Evolutionary conservation across 2,113 vertebrate species (phyloP).

Genomic region (Ranitomeya imitator): DNA sequence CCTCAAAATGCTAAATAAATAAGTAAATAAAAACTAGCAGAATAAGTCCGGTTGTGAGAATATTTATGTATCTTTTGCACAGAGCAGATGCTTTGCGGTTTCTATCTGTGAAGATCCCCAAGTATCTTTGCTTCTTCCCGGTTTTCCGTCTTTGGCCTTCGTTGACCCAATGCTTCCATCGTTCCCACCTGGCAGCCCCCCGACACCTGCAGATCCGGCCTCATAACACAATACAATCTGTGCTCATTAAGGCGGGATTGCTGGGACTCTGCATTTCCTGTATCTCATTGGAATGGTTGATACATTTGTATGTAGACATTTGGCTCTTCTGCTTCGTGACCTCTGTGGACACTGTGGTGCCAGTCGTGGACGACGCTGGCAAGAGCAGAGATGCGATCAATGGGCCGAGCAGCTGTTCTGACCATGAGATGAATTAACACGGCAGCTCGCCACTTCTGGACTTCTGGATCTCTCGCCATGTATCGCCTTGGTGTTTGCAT

Average conservation of each 20-base stretch:
- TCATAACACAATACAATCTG: conserved; percentile 12
- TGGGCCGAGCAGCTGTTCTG: not conserved
- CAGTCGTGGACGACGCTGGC: not conserved
- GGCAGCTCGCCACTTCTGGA: not conserved
- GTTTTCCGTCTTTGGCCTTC: not conserved
- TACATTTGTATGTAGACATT: not conserved
- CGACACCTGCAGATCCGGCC: not conserved
- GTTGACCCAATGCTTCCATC: not conserved
- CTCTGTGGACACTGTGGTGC: not conserved
- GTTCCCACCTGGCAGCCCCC: not conserved
- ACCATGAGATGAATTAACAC: not conserved
- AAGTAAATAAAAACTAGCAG: too few species aligned
- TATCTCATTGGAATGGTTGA: not conserved
- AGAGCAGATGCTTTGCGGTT: not conserved
- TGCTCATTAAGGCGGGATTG: not conserved
- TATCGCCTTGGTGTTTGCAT: not conserved
- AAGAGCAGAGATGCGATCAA: not conserved
- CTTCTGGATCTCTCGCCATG: not conserved
- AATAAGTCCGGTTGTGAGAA: too few species aligned
- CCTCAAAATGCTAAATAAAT: too few species aligned
- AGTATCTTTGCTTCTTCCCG: not conserved
- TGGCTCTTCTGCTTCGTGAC: not conserved
- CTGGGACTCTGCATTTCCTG: not conserved
- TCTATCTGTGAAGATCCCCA: not conserved
- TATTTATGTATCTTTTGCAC: too few species aligned